Evolutionary conservation across 2,797 vertebrate genomes (phyloP), one percentile per base, ranked within the genome.

Genomic region (Crax fasciolata): DNA sequence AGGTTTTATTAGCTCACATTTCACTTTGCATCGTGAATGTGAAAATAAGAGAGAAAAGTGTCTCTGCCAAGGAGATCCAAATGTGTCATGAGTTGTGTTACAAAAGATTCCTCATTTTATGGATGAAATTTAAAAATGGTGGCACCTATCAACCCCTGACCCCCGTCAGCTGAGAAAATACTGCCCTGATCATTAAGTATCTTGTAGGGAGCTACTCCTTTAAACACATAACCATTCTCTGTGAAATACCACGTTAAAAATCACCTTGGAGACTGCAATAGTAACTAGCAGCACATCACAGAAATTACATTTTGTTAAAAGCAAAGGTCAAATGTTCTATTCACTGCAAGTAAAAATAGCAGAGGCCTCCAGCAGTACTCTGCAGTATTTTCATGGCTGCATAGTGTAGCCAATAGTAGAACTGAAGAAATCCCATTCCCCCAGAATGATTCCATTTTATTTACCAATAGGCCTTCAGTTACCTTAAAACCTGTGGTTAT

Each of bases 311-410:
- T 97, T 96, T 70, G 94, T 96, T 95, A 59, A 72, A 96, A 96
- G 89, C 61, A 90, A 91, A 91, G 84, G 79, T 87, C 72, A 76
- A 75, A 41, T 79, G 62, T 96, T 97, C 84, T 92, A 39, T 81
- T 94, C 89, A 79, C 32, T 94, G 61, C 89, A 87, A 73, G 87
- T 96, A 96, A 97, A 98, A 98, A 97, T 96, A 97, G 92, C 79
- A 96, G 59, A 94, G 16, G 57, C 71, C 57, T 96, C 86, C 61
- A 97, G 92, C 81, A 68, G 39, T 92, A 72, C 58, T 96, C 4
- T 46, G 17, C 30, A 65, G 77, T 11, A 90, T 97, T 97, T 95
- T 91, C 61, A 79, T 80, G 32, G 87, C 79, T 44, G 93, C 15
- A 1, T 74, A 92, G 70, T 54, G 75, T 48, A 93, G 25, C 38